Base-by-base conservation (phyloP, 2,888 invertebrate genomes). In the Ellobium chinense region DNA sequence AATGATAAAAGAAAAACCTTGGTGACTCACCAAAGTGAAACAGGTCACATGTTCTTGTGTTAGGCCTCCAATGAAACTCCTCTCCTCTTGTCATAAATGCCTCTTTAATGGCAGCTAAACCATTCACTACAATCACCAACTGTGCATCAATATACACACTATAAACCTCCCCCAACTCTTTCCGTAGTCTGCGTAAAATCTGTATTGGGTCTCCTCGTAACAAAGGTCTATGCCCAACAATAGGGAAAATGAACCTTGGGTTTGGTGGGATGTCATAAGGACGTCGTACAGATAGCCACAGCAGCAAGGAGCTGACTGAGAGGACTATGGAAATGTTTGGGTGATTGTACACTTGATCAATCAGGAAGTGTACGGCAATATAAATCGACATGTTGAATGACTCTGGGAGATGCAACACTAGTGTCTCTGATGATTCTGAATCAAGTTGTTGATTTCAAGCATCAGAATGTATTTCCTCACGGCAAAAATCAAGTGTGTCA, bases 131-230 rank as follows among this genome's bases (percentile, higher is more conserved):
- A 27, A 82, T 82, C 9, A 82, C 63, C 29, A 83, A 70, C 74
- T 82, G 83, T 0, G 82, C 83, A 58, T 77, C 80, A 9, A 83
- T 63, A 70, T 82, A 83, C n/a, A 83, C 66, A 60, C 83, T 83
- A 31, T 77, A 83, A 4, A 83, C 80, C 5, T 83, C 83, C n/a
- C 83, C 83, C 70, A 82, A 75, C 60, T 83, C 81, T n/a, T 63
- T 77, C 5, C 83, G 66, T 36, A 82, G 66, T 24, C 82, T 66
- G 12, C 79, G 66, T 29, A 83, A 73, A 36, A 36, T 69, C 54
- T 36, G 7, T 7, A 80, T 75, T 14, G 81, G 77, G 27, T 81
- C 81, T 31, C 81, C 81, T 31, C 81, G 69, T 14, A 81, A 31
- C 34, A 81, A 24, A 29, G 81, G 81, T 24, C 76, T 46, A 46